Base-by-base conservation (phyloP, 2,113 vertebrate species). In the Cheilinus undulatus region DNA sequence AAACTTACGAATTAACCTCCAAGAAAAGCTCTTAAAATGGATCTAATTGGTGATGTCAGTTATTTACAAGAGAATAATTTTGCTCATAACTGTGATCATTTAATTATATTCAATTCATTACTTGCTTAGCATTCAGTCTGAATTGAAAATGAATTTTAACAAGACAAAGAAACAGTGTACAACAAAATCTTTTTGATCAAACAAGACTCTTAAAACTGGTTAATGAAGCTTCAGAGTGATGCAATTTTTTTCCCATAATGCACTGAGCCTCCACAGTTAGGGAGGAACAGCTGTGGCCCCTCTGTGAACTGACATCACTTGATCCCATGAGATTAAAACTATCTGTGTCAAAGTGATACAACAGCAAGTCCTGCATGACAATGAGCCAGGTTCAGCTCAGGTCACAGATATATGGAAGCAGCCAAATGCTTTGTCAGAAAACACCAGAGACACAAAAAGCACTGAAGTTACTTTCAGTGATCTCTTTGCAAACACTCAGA, bases 181-280 rank as follows among this genome's bases (percentile, higher is more conserved):
- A 49, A 24, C 60, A 23, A 1, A 46, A 32, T 61, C 13, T 46
- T 42, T 9, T 8, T 34, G 20, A 46, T 46, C n/a, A 10, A 45
- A 17, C 26, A 20, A 45, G 42, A 45, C 19, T n/a, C 19, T 45
- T 45, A n/a, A 43, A 17, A 42, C 34, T 9, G 8, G 20, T 45
- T 9, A 45, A 45, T 20, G 42, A 62, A 27, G 27, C 20, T 23
- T 56, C 24, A 34, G 20, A 3, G 9, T 17, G 46, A 53, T 38
- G 30, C 49, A 15, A 36, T 20, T 54, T 27, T 19, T 72, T 52
- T 71, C n/a, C 67, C 67, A 32, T 71, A 23, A 62, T 45, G 57
- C 58, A 43, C 0, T 46, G 48, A 27, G 56, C 22, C 20, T 32
- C 26, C 36, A 22, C 30, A 58, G 67, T 26, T 23, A 40, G 62